These are phyloP conservation scores for Drosophila helvetica DNA, from an alignment of 2,888 invertebrate genomes.

Conservation along the genomic window DNA sequence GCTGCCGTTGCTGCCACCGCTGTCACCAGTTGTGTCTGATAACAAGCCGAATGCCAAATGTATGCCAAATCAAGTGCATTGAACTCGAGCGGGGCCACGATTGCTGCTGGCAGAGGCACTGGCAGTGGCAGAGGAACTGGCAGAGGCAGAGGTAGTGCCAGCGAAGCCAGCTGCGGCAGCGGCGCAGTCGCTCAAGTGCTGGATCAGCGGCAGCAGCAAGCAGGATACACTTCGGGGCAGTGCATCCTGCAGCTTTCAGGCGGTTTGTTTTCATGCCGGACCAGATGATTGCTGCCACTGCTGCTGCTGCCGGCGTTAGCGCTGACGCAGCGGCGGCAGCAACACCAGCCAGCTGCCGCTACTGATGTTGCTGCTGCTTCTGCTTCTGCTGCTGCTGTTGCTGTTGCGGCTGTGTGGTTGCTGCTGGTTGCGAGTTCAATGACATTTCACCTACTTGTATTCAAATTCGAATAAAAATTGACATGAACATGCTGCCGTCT, in stretches of 20 bases:
- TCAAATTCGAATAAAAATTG: conserved; percentile 52
- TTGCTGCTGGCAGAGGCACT: conserved; percentile 26
- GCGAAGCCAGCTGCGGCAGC: conserved; percentile 15
- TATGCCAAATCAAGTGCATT: conserved; percentile 60
- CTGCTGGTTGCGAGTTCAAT: conserved; percentile 60
- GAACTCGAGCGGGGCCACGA: conserved; percentile 42
- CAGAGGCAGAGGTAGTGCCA: conserved; percentile 2
- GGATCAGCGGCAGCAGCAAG: background rate
- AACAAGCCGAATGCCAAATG: conserved; percentile 47
- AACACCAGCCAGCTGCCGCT: conserved; percentile 10
- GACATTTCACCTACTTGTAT: conserved; percentile 73
- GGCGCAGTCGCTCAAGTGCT: too few relatives aligned
- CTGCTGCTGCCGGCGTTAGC: conserved; percentile 2
- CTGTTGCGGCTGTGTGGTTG: conserved; percentile 9
- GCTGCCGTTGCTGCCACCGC: conserved; percentile 29
- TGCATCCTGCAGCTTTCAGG: conserved; percentile 8
- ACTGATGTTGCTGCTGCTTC: conserved; percentile 11
- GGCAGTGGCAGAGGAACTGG: conserved; percentile 13
- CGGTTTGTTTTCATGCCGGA: background rate
- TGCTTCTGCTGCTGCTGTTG: conserved; percentile 3
- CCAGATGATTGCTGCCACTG: background rate
- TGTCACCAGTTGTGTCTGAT: conserved; percentile 28
- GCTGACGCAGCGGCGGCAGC: conserved; percentile 13
- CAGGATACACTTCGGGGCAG: conserved; percentile 5
- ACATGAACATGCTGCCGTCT: background rate